phyloP scores from a whole-genome alignment of 1,140 invertebrate species.

The Drosophila orena region DNA sequence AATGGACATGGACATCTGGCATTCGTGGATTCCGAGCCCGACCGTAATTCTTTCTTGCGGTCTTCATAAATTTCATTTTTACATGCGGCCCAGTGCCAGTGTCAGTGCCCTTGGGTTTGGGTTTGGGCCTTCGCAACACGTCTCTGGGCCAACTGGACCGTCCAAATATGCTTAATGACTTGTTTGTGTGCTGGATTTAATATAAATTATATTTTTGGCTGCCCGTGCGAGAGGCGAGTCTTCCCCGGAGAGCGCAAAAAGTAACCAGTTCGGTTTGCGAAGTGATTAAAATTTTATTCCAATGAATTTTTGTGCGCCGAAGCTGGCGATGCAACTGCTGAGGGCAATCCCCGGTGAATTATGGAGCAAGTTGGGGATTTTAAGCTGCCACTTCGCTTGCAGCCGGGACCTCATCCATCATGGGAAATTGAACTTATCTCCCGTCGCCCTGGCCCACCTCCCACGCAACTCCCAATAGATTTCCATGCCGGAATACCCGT shows the following conservation, averaged over 20 bases:
- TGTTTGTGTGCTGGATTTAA: slow-evolving; percentile 76
- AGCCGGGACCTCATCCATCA: slow-evolving; percentile 8
- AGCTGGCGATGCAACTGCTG: background rate
- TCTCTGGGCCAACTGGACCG: slow-evolving; percentile 1
- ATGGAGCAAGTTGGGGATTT: background rate
- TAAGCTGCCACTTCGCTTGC: slow-evolving; percentile 12
- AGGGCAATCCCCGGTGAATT: slow-evolving; percentile 9
- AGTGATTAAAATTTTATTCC: slow-evolving; percentile 62
- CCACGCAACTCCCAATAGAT: slow-evolving; percentile 24
- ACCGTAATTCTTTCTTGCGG: slow-evolving; percentile 75
- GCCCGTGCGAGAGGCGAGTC: slow-evolving; percentile 9
- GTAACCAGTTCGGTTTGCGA: slow-evolving; percentile 48
- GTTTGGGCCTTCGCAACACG: slow-evolving; percentile 7
- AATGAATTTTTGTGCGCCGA: slow-evolving; percentile 46
- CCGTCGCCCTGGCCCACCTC: background rate
- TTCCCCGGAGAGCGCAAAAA: slow-evolving; percentile 6
- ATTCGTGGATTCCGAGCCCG: slow-evolving; percentile 28
- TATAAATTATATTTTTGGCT: slow-evolving; percentile 75
- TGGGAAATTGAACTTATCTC: slow-evolving; percentile 12
- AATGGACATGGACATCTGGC: slow-evolving; percentile 18
- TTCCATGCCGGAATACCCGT: slow-evolving; percentile 11
- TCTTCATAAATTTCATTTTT: slow-evolving; percentile 76
- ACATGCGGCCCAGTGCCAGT: slow-evolving; percentile 59
- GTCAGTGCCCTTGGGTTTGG: too few species aligned
- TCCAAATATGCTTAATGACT: slow-evolving; percentile 75